Percentiles rank a stretch among this genome's conserved stretches.
Evolutionary conservation across 2,113 vertebrate species (phyloP).

Genomic region (Silurus glanis): DNA sequence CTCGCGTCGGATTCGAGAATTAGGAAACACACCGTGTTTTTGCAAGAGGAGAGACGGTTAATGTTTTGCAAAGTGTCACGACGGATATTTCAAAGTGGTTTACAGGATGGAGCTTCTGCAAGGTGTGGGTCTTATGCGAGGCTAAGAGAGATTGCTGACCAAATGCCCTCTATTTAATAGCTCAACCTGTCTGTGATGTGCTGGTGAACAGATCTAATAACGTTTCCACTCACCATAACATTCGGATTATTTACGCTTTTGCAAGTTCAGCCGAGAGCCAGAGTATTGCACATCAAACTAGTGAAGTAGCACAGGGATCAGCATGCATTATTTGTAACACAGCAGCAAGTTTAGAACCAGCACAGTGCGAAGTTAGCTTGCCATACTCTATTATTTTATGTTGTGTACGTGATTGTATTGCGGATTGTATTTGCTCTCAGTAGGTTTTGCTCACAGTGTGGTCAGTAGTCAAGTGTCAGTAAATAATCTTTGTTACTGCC

Average conservation of each 20-base stretch:
- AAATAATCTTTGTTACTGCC: neutral
- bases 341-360: neutral
- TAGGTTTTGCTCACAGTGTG: neutral
- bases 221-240: constrained; percentile 35
- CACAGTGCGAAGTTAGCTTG: neutral
- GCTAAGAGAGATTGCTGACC: constrained; percentile 32
- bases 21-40: constrained; percentile 4
- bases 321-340: constrained; percentile 19
- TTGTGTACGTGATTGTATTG: neutral
- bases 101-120: constrained; percentile 19
- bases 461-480: neutral
- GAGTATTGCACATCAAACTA: constrained; percentile 6
- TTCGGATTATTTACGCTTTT: constrained; percentile 40
- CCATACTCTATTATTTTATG: neutral
- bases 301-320: constrained; percentile 24
- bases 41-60: neutral
- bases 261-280: constrained; percentile 14
- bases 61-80: neutral
- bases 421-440: neutral
- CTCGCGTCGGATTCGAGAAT: constrained; percentile 54
- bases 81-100: neutral
- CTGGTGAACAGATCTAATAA: constrained; percentile 43
- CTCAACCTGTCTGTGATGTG: constrained; percentile 21
- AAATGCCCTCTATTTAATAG: constrained; percentile 36
- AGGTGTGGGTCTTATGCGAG: neutral